Evolutionary conservation across 2,888 invertebrate genomes (phyloP), one percentile per base, ranked within the genome.

Genomic region (Cephus spinipes): DNA sequence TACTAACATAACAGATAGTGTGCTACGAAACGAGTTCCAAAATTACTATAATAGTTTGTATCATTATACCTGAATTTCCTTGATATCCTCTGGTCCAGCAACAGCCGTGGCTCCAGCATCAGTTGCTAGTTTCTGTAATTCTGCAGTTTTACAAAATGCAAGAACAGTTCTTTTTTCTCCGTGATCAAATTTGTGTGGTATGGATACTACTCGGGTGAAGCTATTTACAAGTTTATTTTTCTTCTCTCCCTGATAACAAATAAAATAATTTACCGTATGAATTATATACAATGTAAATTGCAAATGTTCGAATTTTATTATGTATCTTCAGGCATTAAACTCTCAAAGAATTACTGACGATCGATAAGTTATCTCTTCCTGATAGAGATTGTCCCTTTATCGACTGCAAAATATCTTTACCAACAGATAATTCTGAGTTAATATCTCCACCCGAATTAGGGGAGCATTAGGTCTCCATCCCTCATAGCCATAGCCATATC

Each of bases 41-140:
- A 71, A 76, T 15, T 4, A 40, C 1, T 40, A 4, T 40, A 40
- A 40, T 15, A 40, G 12, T 6, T 40, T 15, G 4, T 40, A 11
- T 32, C 4, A 2, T 69, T 69, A 11, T 82, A 94, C 95, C 93
- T 94, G 96, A 83, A 97, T 95, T 83, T 95, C 94, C 90, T 96
- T 96, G 36, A 98, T 94, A 31, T 97, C 87, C 71, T 97, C 96
- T 0, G 92, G 88, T 4, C 96, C 96, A 15, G 97, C 97, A 15
- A 94, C 95, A 11, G 94, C 89, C 0, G 94, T 92, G 0, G 97
- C 97, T 0, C 97, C 97, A 0, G 95, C 95, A 32, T 94, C 93
- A 23, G 92, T 90, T 0, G 95, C 96, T 81, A 93, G 93, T 76
- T 93, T 92, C 75, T 94, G 93, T 31, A 93, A 86, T 77, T 94